Conservation (phyloP, 2,888 invertebrate genomes). For the Drosophila prolongata region DNA sequence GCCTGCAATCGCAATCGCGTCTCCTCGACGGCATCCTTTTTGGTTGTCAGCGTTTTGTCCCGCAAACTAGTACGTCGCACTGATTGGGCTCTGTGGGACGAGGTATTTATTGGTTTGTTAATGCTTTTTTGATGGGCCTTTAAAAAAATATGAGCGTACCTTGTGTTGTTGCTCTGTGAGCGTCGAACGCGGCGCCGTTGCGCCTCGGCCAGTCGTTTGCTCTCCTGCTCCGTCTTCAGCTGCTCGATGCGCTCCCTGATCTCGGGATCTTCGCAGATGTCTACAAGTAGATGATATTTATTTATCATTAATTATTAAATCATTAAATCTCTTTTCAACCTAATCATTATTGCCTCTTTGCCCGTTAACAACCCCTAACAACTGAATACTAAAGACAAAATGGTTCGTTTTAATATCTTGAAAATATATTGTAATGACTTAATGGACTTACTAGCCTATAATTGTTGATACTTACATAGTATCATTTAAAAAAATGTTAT, state of each 20-base stretch:
- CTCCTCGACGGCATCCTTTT: slow-evolving; percentile 97
- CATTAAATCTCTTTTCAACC: too few species aligned
- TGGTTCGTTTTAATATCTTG: too few species aligned
- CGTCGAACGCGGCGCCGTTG: slow-evolving; percentile 88
- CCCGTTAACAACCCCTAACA: too few species aligned
- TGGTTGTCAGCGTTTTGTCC: slow-evolving; percentile 96
- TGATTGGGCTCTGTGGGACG: slow-evolving; percentile 90
- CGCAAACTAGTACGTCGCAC: slow-evolving; percentile 96
- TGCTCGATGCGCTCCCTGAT: slow-evolving; percentile 95
- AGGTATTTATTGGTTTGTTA: not conserved
- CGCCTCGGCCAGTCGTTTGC: slow-evolving; percentile 86
- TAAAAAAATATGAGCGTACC: slow-evolving; percentile 57
- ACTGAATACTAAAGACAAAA: too few species aligned
- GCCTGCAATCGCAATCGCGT: slow-evolving; percentile 90
- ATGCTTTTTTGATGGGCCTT: too few species aligned
- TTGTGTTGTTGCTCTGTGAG: slow-evolving; percentile 89
- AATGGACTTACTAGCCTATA: too few species aligned
- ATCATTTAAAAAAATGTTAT: too few species aligned
- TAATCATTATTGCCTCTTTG: too few species aligned
- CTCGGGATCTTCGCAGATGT: slow-evolving; percentile 98
- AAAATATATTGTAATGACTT: too few species aligned
- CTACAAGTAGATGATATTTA: slow-evolving; percentile 84
- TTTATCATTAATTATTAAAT: not conserved
- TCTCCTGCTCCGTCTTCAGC: slow-evolving; percentile 95
- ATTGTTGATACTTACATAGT: too few species aligned